Percentiles rank a stretch among this genome's conserved stretches.
Conservation (phyloP, 2,888 invertebrate species). For the Ditula angustiorana region DNA sequence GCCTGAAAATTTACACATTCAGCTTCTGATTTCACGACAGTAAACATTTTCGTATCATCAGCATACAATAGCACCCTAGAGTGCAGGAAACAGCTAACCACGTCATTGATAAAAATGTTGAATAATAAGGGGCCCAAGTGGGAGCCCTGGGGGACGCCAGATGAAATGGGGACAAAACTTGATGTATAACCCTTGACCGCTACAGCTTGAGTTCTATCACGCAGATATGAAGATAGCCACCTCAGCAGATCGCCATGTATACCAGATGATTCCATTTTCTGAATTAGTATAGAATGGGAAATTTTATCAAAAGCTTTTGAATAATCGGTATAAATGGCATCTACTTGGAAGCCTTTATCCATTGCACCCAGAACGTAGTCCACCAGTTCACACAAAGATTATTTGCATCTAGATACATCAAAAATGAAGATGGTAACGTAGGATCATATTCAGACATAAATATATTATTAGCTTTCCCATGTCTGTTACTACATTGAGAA, state of each 20-base stretch:
- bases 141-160: constrained; percentile 37
- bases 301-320: constrained; percentile 43
- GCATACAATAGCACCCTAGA: constrained; percentile 35
- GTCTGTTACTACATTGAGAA: too few relatives aligned
- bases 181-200: not conserved
- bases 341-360: constrained; percentile 41
- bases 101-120: constrained; percentile 39
- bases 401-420: too few relatives aligned
- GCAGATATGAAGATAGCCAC: not conserved
- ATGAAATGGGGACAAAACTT: not conserved
- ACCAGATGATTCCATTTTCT: not conserved
- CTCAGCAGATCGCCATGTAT: not conserved
- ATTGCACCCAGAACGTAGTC: constrained; percentile 34
- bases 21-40: not conserved
- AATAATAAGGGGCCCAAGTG: constrained; percentile 39
- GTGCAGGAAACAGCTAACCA: constrained; percentile 24
- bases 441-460: too few relatives aligned
- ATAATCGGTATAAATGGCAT: constrained; percentile 41
- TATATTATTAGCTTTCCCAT: too few relatives aligned
- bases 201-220: constrained; percentile 1
- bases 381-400: constrained; percentile 36
- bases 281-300: not conserved
- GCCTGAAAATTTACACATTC: constrained; percentile 14
- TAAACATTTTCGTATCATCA: constrained; percentile 41
- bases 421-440: too few relatives aligned